A percentile compares a stretch with the other conserved stretches of the same genome.
phyloP scores from a whole-genome alignment of 2,113 vertebrate genomes.

The Sorex fumeus region DNA sequence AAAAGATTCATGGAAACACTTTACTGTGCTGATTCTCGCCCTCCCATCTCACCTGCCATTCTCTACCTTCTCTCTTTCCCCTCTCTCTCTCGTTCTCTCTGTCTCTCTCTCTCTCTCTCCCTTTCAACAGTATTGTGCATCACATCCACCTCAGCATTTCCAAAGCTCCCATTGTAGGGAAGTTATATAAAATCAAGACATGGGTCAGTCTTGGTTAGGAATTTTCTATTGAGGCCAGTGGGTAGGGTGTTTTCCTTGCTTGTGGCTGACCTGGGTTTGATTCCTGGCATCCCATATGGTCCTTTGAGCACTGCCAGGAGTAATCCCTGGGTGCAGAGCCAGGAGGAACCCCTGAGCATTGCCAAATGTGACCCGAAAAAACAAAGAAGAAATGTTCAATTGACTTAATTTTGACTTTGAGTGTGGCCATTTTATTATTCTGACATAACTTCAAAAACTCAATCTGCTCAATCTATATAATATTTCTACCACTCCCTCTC shows the following conservation, averaged over 20 bases:
- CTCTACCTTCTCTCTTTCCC: slow-evolving; percentile 86
- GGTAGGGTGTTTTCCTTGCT: too few relatives aligned
- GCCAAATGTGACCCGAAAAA: too few relatives aligned
- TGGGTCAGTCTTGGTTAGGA: slow-evolving; percentile 94
- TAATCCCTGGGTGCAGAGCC: too few relatives aligned
- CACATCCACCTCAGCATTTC: slow-evolving; percentile 94
- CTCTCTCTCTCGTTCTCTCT: slow-evolving; percentile 60
- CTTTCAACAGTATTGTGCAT: slow-evolving; percentile 95
- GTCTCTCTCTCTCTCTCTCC: slow-evolving; percentile 90
- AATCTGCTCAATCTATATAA: too few relatives aligned
- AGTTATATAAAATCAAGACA: slow-evolving; percentile 91
- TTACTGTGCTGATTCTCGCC: slow-evolving; percentile 87
- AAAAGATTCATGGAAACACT: slow-evolving; percentile 95
- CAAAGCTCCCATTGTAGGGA: slow-evolving; percentile 93
- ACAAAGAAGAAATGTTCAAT: too few relatives aligned
- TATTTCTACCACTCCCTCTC: too few relatives aligned
- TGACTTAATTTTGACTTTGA: slow-evolving; percentile 95
- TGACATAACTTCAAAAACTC: too few relatives aligned
- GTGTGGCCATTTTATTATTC: background rate
- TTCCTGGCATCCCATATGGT: too few relatives aligned
- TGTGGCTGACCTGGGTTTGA: too few relatives aligned
- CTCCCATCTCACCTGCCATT: slow-evolving; percentile 78
- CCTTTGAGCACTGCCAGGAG: too few relatives aligned
- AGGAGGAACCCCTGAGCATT: too few relatives aligned
- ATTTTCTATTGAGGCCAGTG: slow-evolving; percentile 91